Percentiles rank a stretch among this genome's conserved stretches.
Conservation (phyloP, 2,888 invertebrate species). For the Dryomyza anilis region DNA sequence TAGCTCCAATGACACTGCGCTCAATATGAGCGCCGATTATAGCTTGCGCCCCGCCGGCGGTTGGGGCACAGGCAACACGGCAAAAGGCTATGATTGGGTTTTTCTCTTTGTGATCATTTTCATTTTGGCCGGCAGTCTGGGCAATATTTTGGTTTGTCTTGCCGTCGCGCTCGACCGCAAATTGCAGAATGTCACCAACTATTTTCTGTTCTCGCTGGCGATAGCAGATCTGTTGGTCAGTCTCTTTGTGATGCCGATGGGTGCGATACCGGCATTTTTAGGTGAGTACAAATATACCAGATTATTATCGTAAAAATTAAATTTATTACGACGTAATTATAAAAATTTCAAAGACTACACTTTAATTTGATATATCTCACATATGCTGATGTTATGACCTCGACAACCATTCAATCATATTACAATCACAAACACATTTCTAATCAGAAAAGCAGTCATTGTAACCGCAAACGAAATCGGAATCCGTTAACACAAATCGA, state of each 20-base stretch:
- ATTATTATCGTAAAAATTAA: too few relatives aligned
- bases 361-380: too few relatives aligned
- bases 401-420: too few relatives aligned
- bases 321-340: too few relatives aligned
- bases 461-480: too few relatives aligned
- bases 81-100: slow-evolving; percentile 75
- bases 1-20: slow-evolving; percentile 11
- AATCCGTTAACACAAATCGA: too few relatives aligned
- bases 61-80: not conserved
- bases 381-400: too few relatives aligned
- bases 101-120: slow-evolving; percentile 84
- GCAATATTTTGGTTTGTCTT: slow-evolving; percentile 91
- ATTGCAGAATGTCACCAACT: slow-evolving; percentile 94
- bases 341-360: too few relatives aligned
- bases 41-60: slow-evolving; percentile 1
- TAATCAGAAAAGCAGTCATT: too few relatives aligned
- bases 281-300: slow-evolving; percentile 77
- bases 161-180: slow-evolving; percentile 89
- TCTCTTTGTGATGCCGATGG: slow-evolving; percentile 93
- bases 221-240: slow-evolving; percentile 93
- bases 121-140: slow-evolving; percentile 85
- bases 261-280: slow-evolving; percentile 89
- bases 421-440: too few relatives aligned
- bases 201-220: slow-evolving; percentile 90
- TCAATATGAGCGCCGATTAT: slow-evolving; percentile 24